Evolutionary conservation across 2,113 vertebrate genomes (phyloP).

Genomic region (Sapajus apella): DNA sequence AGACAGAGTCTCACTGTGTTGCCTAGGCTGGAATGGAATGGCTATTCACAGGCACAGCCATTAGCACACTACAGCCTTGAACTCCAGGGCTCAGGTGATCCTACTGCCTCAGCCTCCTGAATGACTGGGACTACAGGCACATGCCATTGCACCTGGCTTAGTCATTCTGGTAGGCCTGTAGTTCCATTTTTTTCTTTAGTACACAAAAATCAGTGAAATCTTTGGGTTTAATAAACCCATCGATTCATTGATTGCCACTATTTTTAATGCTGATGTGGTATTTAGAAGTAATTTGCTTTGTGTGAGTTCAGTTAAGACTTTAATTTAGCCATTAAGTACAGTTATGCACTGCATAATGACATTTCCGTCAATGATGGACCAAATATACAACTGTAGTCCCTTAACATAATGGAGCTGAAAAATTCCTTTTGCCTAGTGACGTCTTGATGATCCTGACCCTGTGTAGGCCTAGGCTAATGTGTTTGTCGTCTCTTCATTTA

Average conservation of each 20-base stretch:
- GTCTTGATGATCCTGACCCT: not conserved
- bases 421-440: not conserved
- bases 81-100: not conserved
- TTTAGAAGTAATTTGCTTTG: not conserved
- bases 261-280: not conserved
- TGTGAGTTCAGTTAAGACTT: not conserved
- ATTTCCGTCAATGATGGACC: not conserved
- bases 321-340: not conserved
- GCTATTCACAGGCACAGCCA: not conserved
- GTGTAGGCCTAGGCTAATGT: not conserved
- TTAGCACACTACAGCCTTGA: not conserved
- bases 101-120: not conserved
- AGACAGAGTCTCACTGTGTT: not conserved
- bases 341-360: not conserved
- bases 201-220: not conserved
- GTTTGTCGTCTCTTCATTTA: not conserved
- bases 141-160: not conserved
- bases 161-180: not conserved
- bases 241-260: not conserved
- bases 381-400: not conserved
- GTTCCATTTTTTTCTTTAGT: not conserved
- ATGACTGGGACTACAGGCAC: not conserved
- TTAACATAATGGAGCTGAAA: not conserved
- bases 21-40: not conserved
- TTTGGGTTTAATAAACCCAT: not conserved